Conservation (phyloP, 1,140 invertebrate genomes). For the Aporrectodea caliginosa region DNA sequence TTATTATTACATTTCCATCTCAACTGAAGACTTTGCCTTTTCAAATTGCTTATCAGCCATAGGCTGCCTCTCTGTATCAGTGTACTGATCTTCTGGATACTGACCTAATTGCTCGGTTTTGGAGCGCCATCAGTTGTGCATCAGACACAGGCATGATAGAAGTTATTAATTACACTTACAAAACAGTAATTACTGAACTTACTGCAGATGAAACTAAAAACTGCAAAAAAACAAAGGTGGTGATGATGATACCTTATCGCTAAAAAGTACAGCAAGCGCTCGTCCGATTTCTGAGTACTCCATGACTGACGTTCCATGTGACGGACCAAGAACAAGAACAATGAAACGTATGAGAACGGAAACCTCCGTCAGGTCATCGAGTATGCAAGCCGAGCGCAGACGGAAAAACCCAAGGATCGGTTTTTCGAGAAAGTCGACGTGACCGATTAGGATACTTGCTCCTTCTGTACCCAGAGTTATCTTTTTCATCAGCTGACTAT, state of each 20-base stretch:
- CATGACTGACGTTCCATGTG: constrained; percentile 64
- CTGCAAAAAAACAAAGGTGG: too few species aligned
- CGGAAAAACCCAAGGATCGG: constrained; percentile 47
- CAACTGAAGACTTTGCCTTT: too few species aligned
- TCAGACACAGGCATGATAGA: too few species aligned
- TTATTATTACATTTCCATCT: too few species aligned
- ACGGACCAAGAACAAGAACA: constrained; percentile 80
- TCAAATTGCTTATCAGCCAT: too few species aligned
- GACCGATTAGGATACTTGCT: constrained; percentile 50
- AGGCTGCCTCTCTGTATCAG: too few species aligned
- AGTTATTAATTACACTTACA: too few species aligned
- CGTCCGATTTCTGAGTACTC: constrained; percentile 58
- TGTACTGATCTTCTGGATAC: too few species aligned
- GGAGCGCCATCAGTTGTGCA: too few species aligned
- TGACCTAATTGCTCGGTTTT: too few species aligned
- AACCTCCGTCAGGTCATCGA: constrained; percentile 53
- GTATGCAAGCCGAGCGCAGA: constrained; percentile 37
- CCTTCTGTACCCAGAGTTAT: constrained; percentile 51
- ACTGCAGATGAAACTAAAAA: too few species aligned
- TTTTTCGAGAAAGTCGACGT: constrained; percentile 44
- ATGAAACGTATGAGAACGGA: constrained; percentile 46
- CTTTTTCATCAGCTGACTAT: constrained; percentile 47
- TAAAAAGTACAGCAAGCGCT: constrained; percentile 48
- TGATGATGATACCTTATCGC: constrained; percentile 58
- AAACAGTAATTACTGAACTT: too few species aligned